Percentiles rank a stretch among this genome's conserved stretches.
These are phyloP conservation scores for Drosophila pectinifera DNA, from an alignment of 1,140 invertebrate species.

Conservation along the genomic window DNA sequence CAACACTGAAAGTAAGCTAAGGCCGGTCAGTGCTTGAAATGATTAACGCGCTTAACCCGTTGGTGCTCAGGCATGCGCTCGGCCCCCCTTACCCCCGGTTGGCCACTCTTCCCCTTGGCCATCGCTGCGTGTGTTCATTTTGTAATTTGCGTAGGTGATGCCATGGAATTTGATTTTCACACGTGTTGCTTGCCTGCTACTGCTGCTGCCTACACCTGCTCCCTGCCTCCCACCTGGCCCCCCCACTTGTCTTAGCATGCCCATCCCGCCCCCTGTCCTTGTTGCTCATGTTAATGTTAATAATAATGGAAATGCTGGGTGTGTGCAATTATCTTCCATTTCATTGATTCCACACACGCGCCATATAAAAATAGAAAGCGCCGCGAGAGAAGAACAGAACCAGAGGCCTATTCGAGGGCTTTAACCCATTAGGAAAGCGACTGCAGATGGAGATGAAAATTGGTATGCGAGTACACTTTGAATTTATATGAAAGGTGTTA, in stretches of 20 bases:
- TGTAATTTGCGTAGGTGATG: slow-evolving; percentile 83
- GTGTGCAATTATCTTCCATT: slow-evolving; percentile 78
- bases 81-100: slow-evolving; percentile 11
- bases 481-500: neutral
- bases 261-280: slow-evolving; percentile 42
- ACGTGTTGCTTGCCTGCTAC: slow-evolving; percentile 66
- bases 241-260: neutral
- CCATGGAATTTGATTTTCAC: slow-evolving; percentile 84
- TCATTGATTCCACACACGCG: slow-evolving; percentile 75
- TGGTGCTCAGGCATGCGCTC: slow-evolving; percentile 50
- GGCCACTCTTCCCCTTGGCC: neutral
- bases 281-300: slow-evolving; percentile 72
- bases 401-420: slow-evolving; percentile 43
- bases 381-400: slow-evolving; percentile 37
- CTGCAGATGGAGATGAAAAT: slow-evolving; percentile 18
- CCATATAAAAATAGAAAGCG: slow-evolving; percentile 73
- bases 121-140: slow-evolving; percentile 76
- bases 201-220: slow-evolving; percentile 27
- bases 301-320: slow-evolving; percentile 77
- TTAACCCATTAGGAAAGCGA: slow-evolving; percentile 47
- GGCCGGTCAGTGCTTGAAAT: slow-evolving; percentile 67
- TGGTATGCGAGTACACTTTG: slow-evolving; percentile 5
- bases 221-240: slow-evolving; percentile 4
- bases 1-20: slow-evolving; percentile 20
- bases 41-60: slow-evolving; percentile 73